These are phyloP conservation scores for Edolisoma coerulescens DNA, from an alignment of 2,113 vertebrate genomes.

Conservation along the genomic window DNA sequence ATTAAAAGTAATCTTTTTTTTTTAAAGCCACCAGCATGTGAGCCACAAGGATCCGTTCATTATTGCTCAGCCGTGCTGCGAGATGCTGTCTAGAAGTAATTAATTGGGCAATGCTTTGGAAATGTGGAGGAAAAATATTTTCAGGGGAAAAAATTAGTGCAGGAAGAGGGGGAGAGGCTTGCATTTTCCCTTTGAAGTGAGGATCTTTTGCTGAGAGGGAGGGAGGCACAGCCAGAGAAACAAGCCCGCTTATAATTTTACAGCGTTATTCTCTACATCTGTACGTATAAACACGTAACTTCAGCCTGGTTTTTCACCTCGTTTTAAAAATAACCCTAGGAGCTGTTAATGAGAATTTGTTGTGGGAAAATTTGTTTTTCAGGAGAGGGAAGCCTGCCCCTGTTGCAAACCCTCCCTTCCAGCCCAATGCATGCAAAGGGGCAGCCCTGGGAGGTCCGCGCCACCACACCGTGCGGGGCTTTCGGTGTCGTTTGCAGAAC, in stretches of 20 bases:
- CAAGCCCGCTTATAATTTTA: slow-evolving; percentile 10
- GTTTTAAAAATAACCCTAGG: background rate
- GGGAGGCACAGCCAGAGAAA: background rate
- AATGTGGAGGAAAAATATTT: slow-evolving; percentile 59
- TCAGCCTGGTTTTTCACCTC: background rate
- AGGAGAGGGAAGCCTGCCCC: background rate
- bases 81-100: slow-evolving; percentile 67
- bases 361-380: background rate
- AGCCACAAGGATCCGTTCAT: slow-evolving; percentile 68
- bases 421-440: background rate
- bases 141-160: slow-evolving; percentile 53
- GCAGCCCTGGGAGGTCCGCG: background rate
- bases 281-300: background rate
- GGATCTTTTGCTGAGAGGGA: background rate
- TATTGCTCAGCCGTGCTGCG: slow-evolving; percentile 72
- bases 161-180: background rate
- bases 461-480: background rate
- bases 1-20: slow-evolving; percentile 70
- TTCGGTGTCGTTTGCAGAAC: background rate
- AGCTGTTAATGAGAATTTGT: background rate
- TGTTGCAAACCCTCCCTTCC: background rate
- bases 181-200: slow-evolving; percentile 43
- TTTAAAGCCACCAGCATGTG: slow-evolving; percentile 70
- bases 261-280: background rate
- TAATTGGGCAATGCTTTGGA: slow-evolving; percentile 71